Conservation (phyloP, 2,888 invertebrate species). For the Lampropteryx suffumata region DNA sequence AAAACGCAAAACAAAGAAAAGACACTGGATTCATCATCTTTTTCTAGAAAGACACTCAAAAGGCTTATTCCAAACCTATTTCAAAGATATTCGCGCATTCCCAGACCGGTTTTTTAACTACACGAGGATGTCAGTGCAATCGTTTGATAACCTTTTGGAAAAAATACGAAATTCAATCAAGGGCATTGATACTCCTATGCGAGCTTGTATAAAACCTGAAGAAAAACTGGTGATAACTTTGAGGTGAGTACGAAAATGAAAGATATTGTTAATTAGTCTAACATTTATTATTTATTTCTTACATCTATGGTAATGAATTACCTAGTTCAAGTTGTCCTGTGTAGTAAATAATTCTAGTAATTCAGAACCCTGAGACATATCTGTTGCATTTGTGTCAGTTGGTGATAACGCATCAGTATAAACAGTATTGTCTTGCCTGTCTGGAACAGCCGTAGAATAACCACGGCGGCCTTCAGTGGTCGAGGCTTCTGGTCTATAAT, state of each 20-base stretch:
- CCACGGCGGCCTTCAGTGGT: constrained; percentile 36
- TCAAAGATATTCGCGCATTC: constrained; percentile 36
- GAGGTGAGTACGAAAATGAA: constrained; percentile 37
- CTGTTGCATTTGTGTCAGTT: constrained; percentile 41
- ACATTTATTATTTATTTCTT: constrained; percentile 36
- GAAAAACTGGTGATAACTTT: constrained; percentile 39
- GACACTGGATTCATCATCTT: constrained; percentile 40
- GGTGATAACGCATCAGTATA: constrained; percentile 39
- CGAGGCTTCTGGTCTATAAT: constrained; percentile 39
- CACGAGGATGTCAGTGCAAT: constrained; percentile 37
- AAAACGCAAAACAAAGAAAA: constrained; percentile 38
- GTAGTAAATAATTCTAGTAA: constrained; percentile 38
- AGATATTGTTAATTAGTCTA: constrained; percentile 34
- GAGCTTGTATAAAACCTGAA: constrained; percentile 35
- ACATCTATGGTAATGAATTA: constrained; percentile 34
- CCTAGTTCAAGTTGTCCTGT: constrained; percentile 21
- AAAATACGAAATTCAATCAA: constrained; percentile 19
- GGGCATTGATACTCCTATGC: constrained; percentile 36
- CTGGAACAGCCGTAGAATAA: constrained; percentile 36
- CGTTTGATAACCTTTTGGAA: constrained; percentile 33
- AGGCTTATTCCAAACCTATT: constrained; percentile 39
- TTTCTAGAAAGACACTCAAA: constrained; percentile 39
- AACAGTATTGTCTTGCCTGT: constrained; percentile 38
- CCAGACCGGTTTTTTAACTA: constrained; percentile 40
- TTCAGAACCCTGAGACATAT: constrained; percentile 41